phyloP scores from a whole-genome alignment of 2,888 invertebrate genomes.

The Drosophila cracens region DNA sequence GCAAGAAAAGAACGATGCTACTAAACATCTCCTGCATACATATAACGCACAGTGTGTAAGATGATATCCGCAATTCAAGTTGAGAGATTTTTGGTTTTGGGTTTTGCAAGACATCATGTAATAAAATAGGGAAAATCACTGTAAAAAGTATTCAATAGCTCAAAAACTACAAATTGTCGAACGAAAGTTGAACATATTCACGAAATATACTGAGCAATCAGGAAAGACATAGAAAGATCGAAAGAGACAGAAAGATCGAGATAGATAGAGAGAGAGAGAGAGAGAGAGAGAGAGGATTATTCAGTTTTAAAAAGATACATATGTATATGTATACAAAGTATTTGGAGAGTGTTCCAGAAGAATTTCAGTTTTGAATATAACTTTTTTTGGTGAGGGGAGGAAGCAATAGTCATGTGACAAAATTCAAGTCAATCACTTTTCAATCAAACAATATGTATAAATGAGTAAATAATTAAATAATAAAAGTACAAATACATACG shows the following conservation, averaged over 20 bases:
- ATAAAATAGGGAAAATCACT: constrained; percentile 7
- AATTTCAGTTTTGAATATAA: constrained; percentile 7
- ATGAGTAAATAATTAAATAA: constrained; percentile 19
- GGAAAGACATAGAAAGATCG: constrained; percentile 10
- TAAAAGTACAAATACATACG: constrained; percentile 25
- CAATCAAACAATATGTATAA: constrained; percentile 33
- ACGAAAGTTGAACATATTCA: constrained; percentile 19
- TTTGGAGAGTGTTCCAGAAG: neutral
- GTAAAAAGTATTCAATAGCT: constrained; percentile 13
- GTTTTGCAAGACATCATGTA: constrained; percentile 12
- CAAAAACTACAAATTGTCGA: constrained; percentile 27
- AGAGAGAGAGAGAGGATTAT: constrained; percentile 1
- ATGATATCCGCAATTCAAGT: constrained; percentile 6
- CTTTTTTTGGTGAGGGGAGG: constrained; percentile 18
- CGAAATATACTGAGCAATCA: constrained; percentile 21
- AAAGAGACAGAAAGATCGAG: constrained; percentile 6
- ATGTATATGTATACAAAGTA: constrained; percentile 4
- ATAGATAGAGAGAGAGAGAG: neutral
- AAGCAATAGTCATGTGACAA: constrained; percentile 31
- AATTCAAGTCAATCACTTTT: constrained; percentile 42
- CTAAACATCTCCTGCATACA: constrained; percentile 21
- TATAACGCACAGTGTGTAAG: constrained; percentile 34
- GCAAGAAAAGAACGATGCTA: constrained; percentile 19
- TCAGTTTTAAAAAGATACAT: constrained; percentile 9
- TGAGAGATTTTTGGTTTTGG: neutral